Evolutionary conservation across 1,140 invertebrate species (phyloP).

Genomic region (Pomacea maculata): DNA sequence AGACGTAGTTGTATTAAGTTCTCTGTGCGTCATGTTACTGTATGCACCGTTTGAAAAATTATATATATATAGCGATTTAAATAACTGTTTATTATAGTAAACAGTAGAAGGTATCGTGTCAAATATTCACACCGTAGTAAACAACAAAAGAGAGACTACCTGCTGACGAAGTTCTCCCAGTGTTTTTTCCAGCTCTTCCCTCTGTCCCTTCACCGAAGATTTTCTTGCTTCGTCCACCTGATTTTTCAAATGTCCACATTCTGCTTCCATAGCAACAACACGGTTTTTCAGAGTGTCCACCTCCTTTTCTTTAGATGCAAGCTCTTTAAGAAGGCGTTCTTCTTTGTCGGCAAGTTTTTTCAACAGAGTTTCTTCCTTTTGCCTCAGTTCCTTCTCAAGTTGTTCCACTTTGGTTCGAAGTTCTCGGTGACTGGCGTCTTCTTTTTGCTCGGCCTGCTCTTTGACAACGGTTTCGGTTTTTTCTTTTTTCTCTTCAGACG

Average conservation of each 20-base stretch:
- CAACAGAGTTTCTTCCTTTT: slow-evolving; percentile 14
- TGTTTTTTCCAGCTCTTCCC: slow-evolving; percentile 35
- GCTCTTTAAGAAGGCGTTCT: background rate
- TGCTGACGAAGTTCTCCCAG: slow-evolving; percentile 22
- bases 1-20: no score
- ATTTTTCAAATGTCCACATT: slow-evolving; percentile 39
- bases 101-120: no score
- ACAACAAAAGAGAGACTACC: background rate
- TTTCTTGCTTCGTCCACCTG: slow-evolving; percentile 32
- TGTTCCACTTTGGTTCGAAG: background rate
- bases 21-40: no score
- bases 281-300: slow-evolving; percentile 15
- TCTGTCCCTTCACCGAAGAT: slow-evolving; percentile 25
- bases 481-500: background rate
- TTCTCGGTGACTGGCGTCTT: background rate
- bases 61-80: no score
- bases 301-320: slow-evolving; percentile 25
- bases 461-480: background rate
- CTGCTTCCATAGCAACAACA: slow-evolving; percentile 44
- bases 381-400: slow-evolving; percentile 13
- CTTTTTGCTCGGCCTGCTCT: background rate
- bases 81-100: no score
- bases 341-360: slow-evolving; percentile 21
- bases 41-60: no score
- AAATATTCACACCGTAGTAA: no score